Evolutionary conservation across 2,888 invertebrate genomes (phyloP).

Genomic region (Drymonia ruficornis): DNA sequence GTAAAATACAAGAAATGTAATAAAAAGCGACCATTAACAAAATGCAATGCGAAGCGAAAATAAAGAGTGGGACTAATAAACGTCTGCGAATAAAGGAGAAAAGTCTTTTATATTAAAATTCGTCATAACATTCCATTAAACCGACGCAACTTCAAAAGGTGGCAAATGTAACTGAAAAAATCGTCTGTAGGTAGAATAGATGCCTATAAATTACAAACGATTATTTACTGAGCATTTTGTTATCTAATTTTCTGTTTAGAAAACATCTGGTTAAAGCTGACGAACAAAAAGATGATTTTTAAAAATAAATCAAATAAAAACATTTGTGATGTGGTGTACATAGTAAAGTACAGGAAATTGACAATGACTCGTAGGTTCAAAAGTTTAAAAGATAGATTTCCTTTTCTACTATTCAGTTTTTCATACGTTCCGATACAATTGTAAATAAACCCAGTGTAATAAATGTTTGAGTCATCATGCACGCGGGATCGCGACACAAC

Average conservation of each 20-base stretch:
- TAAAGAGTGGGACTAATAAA: conserved; percentile 28
- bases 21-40: conserved; percentile 28
- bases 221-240: too few species aligned
- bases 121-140: conserved; percentile 57
- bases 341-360: too few species aligned
- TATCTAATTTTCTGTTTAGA: too few species aligned
- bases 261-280: too few species aligned
- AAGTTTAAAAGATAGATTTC: too few species aligned
- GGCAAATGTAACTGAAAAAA: conserved; percentile 61
- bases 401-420: too few species aligned
- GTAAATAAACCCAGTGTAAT: conserved; percentile 5
- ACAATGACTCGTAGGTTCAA: too few species aligned
- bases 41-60: conserved; percentile 27
- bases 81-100: conserved; percentile 32
- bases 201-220: too few species aligned
- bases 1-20: conserved; percentile 22
- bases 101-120: conserved; percentile 46
- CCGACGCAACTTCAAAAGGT: conserved; percentile 52
- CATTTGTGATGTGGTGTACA: too few species aligned
- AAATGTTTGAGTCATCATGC: conserved; percentile 65
- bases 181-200: conserved; percentile 40
- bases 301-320: too few species aligned
- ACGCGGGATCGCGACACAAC: conserved; percentile 66
- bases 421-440: too few species aligned
- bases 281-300: too few species aligned